Percentiles rank a stretch among this genome's conserved stretches.
Evolutionary conservation across 1,140 invertebrate species (phyloP).

Genomic region (Lepidurus couesii): DNA sequence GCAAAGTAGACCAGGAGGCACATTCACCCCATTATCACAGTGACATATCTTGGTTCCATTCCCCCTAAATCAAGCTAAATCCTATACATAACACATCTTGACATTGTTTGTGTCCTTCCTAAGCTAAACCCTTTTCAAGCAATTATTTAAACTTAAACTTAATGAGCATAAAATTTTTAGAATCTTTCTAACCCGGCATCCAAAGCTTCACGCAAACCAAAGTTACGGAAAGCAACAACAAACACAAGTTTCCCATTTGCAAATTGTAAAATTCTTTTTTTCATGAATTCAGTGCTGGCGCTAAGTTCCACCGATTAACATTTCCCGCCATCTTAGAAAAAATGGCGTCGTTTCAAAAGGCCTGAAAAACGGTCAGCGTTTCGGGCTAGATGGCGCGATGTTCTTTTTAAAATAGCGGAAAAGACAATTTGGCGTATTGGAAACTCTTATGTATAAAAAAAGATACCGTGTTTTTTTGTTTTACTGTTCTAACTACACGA

Average conservation of each 20-base stretch:
- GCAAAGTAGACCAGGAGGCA: conserved; percentile 21
- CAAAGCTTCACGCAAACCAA: not conserved
- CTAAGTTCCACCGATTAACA: too few relatives aligned
- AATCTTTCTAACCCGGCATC: not conserved
- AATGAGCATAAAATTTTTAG: conserved; percentile 5
- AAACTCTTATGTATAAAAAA: too few relatives aligned
- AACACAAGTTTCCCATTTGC: not conserved
- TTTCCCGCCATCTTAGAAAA: too few relatives aligned
- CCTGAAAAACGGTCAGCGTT: too few relatives aligned
- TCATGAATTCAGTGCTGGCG: too few relatives aligned
- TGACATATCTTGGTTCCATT: conserved; percentile 22
- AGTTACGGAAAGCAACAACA: not conserved
- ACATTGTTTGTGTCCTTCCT: not conserved
- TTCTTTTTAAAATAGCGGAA: too few relatives aligned
- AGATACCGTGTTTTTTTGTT: too few relatives aligned
- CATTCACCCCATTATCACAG: conserved; percentile 21
- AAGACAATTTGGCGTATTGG: too few relatives aligned
- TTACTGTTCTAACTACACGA: not conserved
- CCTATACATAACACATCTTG: not conserved
- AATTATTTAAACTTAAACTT: not conserved
- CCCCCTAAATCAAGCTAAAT: not conserved
- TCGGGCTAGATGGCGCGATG: too few relatives aligned
- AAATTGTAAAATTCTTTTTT: not conserved
- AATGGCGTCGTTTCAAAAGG: too few relatives aligned
- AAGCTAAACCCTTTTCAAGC: not conserved